Evolutionary conservation across 2,797 vertebrate genomes (phyloP).

Genomic region (Spinus pinus): DNA sequence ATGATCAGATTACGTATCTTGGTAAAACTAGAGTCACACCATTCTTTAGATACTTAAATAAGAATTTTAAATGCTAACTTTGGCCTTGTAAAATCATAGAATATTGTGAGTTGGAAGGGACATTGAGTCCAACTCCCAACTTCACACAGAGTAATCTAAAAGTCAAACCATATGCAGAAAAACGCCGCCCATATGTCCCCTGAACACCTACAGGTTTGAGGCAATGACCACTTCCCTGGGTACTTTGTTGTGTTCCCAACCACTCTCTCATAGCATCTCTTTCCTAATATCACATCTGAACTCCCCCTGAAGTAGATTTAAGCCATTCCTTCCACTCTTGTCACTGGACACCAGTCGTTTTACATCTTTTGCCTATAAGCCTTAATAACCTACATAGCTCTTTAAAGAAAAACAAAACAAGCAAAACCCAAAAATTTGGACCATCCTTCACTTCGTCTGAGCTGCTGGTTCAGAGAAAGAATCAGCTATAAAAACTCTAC

Average conservation of each 20-base stretch:
- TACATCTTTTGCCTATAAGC: neutral
- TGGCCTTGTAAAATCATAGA: neutral
- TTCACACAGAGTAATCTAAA: neutral
- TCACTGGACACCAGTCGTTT: neutral
- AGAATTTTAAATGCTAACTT: neutral
- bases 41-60: neutral
- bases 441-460: neutral
- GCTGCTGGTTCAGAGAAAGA: neutral
- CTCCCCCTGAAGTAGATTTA: neutral
- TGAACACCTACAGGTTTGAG: neutral
- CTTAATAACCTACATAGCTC: neutral
- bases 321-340: neutral
- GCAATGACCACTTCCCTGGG: neutral
- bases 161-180: neutral
- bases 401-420: neutral
- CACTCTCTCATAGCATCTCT: neutral
- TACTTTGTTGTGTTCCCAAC: neutral
- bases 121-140: neutral
- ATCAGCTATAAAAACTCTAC: neutral
- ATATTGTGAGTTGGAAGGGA: neutral
- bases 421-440: neutral
- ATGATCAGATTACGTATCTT: neutral
- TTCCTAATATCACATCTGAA: neutral
- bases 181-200: fast-evolving
- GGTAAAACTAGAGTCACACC: neutral